These are phyloP conservation scores for Lacerta agilis DNA, from an alignment of 2,797 vertebrate species.

Conservation along the genomic window DNA sequence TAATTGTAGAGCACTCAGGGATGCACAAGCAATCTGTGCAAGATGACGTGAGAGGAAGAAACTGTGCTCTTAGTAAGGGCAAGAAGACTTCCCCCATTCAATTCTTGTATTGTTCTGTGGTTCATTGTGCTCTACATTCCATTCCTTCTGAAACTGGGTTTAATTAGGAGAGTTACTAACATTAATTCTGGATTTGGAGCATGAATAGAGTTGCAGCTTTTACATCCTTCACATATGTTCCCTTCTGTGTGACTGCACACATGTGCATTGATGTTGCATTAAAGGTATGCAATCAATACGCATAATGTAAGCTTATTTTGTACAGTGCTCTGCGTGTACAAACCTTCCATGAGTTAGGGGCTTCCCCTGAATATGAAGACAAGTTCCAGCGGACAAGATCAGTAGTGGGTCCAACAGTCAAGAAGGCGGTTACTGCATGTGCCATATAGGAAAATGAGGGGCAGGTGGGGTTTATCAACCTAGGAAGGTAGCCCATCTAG, in stretches of 20 bases:
- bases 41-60: not conserved
- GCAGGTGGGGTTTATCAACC: too few relatives aligned
- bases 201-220: not conserved
- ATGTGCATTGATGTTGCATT: not conserved
- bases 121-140: not conserved
- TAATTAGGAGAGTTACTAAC: not conserved
- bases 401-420: too few relatives aligned
- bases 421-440: too few relatives aligned
- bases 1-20: not conserved
- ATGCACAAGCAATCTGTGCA: not conserved
- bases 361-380: too few relatives aligned
- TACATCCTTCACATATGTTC: not conserved
- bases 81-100: not conserved
- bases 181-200: not conserved
- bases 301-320: not conserved
- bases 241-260: not conserved
- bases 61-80: not conserved
- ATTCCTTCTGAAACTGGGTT: not conserved
- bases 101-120: not conserved
- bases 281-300: too few relatives aligned
- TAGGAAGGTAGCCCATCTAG: too few relatives aligned
- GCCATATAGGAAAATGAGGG: too few relatives aligned
- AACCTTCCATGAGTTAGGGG: too few relatives aligned
- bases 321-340: too few relatives aligned
- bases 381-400: not conserved